phyloP scores from a whole-genome alignment of 30 jellyfish, hydroid and myxozoan species.

The Aurelia sp. region DNA sequence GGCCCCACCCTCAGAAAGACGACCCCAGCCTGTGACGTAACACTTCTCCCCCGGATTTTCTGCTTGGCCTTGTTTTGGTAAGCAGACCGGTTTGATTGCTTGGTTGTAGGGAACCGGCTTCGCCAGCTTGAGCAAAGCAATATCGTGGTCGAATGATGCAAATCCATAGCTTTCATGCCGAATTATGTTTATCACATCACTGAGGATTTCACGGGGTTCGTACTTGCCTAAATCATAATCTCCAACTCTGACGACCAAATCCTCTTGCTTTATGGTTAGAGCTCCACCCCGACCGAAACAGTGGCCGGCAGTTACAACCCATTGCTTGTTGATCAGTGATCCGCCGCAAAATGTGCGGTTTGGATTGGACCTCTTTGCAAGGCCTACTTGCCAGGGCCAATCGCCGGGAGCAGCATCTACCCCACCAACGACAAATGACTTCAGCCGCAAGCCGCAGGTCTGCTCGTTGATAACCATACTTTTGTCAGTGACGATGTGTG shows the following conservation, averaged over 20 bases:
- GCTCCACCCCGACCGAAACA: constrained; percentile 50
- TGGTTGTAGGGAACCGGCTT: constrained; percentile 36
- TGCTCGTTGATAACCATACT: constrained; percentile 9
- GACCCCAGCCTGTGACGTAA: constrained; percentile 62
- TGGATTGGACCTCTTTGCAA: constrained; percentile 8
- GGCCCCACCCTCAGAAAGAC: constrained; percentile 18
- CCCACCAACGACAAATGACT: constrained; percentile 53
- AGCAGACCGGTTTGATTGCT: constrained; percentile 29
- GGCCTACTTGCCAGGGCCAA: constrained; percentile 68
- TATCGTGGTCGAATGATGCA: constrained; percentile 37
- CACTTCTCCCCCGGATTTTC: constrained; percentile 17
- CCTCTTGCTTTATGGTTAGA: background rate
- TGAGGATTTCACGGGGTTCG: background rate
- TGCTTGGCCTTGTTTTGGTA: constrained; percentile 33
- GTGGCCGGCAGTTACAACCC: constrained; percentile 60
- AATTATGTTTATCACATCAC: constrained; percentile 10
- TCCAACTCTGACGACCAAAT: constrained; percentile 14
- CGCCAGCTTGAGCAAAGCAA: constrained; percentile 32
- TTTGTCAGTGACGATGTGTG: background rate
- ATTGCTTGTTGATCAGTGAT: constrained; percentile 38
- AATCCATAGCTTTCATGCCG: constrained; percentile 34
- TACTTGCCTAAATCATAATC: constrained; percentile 17
- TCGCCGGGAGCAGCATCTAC: constrained; percentile 47
- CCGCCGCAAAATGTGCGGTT: constrained; percentile 39
- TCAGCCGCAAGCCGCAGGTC: constrained; percentile 34